Evolutionary conservation across 2,113 vertebrate species (phyloP).

Genomic region (Gymnorhina tibicen): DNA sequence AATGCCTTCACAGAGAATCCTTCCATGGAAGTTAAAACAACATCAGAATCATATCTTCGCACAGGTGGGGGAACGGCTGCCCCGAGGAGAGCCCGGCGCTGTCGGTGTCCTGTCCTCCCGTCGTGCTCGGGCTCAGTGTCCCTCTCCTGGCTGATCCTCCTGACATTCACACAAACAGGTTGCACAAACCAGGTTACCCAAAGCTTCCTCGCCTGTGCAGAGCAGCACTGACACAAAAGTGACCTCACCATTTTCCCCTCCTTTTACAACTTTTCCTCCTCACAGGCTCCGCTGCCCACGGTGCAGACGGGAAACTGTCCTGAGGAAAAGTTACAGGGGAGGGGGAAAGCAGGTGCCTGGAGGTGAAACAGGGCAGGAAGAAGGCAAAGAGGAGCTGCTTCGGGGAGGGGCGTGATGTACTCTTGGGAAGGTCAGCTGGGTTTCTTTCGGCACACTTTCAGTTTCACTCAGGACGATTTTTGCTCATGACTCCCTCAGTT

Average conservation of each 20-base stretch:
- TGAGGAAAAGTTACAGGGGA: neutral
- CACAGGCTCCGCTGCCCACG: fast-evolving
- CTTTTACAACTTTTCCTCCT: fast-evolving
- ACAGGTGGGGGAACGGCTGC: neutral
- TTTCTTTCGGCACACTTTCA: neutral
- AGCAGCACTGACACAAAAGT: neutral
- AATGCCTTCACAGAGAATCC: no score
- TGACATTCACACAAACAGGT: no score
- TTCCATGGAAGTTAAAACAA: fast-evolving
- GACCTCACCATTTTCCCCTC: neutral
- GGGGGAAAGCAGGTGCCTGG: neutral
- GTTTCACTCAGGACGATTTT: neutral
- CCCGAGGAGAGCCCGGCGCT: neutral
- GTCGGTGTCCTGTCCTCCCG: fast-evolving
- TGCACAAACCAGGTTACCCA: neutral
- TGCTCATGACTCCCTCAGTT: neutral
- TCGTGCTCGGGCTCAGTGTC: fast-evolving
- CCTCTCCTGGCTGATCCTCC: neutral
- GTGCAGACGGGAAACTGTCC: neutral
- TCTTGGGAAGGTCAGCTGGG: neutral
- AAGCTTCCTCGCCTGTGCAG: neutral
- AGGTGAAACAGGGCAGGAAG: neutral
- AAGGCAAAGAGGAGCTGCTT: neutral
- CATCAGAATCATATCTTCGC: fast-evolving
- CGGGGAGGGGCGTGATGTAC: neutral